Percentiles rank a stretch among this genome's conserved stretches.
Conservation (phyloP, 2,888 invertebrate genomes). For the Metacarcinus magister region DNA sequence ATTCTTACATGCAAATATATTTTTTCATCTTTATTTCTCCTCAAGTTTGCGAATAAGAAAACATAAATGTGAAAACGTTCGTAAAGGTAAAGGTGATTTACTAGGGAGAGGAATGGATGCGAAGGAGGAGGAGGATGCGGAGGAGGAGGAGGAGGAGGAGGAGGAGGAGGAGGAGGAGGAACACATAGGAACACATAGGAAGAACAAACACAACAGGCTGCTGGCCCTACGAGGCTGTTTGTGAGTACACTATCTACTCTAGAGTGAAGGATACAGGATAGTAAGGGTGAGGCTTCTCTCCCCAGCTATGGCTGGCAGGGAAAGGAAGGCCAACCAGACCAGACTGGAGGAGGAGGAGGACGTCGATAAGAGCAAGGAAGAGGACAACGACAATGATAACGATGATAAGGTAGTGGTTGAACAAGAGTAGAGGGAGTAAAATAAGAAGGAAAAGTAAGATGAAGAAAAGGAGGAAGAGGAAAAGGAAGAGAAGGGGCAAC, state of each 20-base stretch:
- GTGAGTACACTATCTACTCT: no score
- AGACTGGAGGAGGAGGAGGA: no score
- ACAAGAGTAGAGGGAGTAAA: no score
- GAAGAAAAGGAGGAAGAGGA: background rate
- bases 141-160: background rate
- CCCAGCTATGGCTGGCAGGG: no score
- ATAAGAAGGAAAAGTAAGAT: background rate
- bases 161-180: conserved; percentile 6
- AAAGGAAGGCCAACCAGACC: no score
- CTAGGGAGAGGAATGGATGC: background rate
- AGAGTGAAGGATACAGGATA: no score
- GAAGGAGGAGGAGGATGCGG: background rate
- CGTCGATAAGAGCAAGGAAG: no score
- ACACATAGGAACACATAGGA: no score
- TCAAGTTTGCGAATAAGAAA: background rate
- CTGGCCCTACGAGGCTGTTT: no score
- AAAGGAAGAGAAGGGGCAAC: background rate
- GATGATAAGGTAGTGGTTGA: background rate
- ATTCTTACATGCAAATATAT: background rate
- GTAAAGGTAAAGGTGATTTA: background rate
- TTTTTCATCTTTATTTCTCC: background rate
- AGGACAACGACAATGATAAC: no score
- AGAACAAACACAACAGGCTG: no score
- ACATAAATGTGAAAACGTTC: background rate
- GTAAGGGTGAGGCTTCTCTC: no score